phyloP scores from a whole-genome alignment of 2,797 vertebrate species.

The Hirundo rustica region DNA sequence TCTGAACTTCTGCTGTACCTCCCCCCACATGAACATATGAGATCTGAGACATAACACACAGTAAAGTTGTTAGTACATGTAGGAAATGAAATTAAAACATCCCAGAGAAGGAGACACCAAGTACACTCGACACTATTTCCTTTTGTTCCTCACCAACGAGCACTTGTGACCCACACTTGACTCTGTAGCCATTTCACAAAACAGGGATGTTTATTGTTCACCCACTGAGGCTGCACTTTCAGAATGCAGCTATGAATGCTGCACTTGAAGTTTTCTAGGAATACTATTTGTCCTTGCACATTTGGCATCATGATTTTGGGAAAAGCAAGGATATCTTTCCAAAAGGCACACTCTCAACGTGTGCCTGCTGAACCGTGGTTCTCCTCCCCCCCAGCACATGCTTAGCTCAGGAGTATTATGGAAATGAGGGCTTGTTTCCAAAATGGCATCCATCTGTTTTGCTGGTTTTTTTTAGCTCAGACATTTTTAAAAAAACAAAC shows the following conservation, averaged over 20 bases:
- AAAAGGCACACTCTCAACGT: background rate
- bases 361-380: background rate
- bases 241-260: background rate
- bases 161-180: background rate
- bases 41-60: background rate
- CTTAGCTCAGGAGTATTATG: background rate
- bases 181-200: background rate
- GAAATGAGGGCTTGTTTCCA: constrained; percentile 5
- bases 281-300: background rate
- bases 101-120: background rate
- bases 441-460: constrained; percentile 10
- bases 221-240: background rate
- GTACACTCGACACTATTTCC: too few species aligned
- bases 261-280: background rate
- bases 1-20: background rate
- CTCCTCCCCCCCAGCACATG: background rate
- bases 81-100: background rate
- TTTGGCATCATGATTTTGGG: background rate
- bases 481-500: background rate
- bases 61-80: rapidly evolving
- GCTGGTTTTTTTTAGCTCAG: constrained; percentile 10
- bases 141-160: background rate
- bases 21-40: rapidly evolving
- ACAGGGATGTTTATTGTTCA: background rate
- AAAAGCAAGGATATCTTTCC: background rate